Percentiles rank a stretch among this genome's conserved stretches.
Evolutionary conservation across 2,113 vertebrate genomes (phyloP).

Genomic region (Nesogale talazaci): DNA sequence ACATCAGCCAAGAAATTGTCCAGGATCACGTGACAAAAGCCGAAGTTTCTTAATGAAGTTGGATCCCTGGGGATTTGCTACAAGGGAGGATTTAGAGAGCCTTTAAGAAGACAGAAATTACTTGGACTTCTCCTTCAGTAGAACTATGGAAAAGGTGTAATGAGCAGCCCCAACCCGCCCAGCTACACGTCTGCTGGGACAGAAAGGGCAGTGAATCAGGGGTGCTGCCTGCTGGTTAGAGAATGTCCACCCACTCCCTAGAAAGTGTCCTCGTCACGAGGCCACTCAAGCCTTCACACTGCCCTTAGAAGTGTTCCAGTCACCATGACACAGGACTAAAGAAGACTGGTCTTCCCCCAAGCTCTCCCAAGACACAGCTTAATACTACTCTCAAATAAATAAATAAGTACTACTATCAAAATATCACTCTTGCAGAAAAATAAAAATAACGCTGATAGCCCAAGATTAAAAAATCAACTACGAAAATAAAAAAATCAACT

Average conservation of each 20-base stretch:
- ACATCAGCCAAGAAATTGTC: not conserved
- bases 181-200: not conserved
- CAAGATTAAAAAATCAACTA: no score
- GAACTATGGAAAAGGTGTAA: not conserved
- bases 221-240: not conserved
- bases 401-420: slow-evolving; percentile 40
- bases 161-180: not conserved
- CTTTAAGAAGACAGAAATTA: not conserved
- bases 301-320: not conserved
- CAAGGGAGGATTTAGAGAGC: not conserved
- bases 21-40: not conserved
- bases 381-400: slow-evolving; percentile 34
- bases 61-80: not conserved
- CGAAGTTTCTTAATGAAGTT: not conserved
- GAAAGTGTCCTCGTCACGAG: not conserved
- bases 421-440: not conserved
- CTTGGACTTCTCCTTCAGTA: not conserved
- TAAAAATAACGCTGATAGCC: no score
- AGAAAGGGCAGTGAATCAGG: not conserved
- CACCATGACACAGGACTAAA: slow-evolving; percentile 4
- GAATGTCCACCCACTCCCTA: not conserved
- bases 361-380: not conserved
- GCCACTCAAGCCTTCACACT: not conserved
- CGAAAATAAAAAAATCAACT: slow-evolving; percentile 11
- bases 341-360: not conserved